Evolutionary conservation across 2,888 invertebrate species (phyloP).

Genomic region (Campoplex nolae): DNA sequence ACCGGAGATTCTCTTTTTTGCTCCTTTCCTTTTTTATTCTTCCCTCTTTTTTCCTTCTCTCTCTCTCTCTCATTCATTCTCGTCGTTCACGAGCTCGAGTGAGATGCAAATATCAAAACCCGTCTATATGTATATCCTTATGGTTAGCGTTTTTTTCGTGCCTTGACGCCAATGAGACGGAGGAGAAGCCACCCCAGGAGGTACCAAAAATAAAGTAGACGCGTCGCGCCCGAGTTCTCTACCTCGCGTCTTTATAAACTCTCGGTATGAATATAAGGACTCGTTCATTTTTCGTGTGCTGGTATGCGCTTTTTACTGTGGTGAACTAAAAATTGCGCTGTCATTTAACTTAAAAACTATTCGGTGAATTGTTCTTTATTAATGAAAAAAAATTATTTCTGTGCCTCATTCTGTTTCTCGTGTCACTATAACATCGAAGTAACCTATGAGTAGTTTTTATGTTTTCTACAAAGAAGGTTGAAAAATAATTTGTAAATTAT

Average conservation of each 20-base stretch:
- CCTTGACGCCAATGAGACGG: constrained; percentile 65
- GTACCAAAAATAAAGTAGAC: constrained; percentile 81
- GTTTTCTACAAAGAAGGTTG: background rate
- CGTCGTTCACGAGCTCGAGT: constrained; percentile 22
- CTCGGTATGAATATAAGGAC: background rate
- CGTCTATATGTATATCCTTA: constrained; percentile 20
- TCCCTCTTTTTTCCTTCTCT: constrained; percentile 9
- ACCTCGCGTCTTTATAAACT: constrained; percentile 25
- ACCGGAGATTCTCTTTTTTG: constrained; percentile 12
- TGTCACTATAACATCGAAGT: background rate
- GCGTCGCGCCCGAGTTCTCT: constrained; percentile 60
- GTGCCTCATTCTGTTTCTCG: background rate
- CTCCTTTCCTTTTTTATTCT: constrained; percentile 13
- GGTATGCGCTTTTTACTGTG: background rate
- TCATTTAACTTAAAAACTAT: constrained; percentile 16
- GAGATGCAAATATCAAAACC: constrained; percentile 35
- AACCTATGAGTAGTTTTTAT: background rate
- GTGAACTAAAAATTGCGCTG: background rate
- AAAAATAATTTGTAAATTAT: background rate
- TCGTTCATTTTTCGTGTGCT: constrained; percentile 10
- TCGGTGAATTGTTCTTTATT: background rate
- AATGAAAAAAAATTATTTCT: background rate
- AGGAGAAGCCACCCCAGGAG: constrained; percentile 73
- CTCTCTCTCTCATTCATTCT: background rate
- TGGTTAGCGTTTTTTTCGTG: constrained; percentile 53